Evolutionary conservation across 2,888 invertebrate species (phyloP).

Genomic region (Escarpia spicata): DNA sequence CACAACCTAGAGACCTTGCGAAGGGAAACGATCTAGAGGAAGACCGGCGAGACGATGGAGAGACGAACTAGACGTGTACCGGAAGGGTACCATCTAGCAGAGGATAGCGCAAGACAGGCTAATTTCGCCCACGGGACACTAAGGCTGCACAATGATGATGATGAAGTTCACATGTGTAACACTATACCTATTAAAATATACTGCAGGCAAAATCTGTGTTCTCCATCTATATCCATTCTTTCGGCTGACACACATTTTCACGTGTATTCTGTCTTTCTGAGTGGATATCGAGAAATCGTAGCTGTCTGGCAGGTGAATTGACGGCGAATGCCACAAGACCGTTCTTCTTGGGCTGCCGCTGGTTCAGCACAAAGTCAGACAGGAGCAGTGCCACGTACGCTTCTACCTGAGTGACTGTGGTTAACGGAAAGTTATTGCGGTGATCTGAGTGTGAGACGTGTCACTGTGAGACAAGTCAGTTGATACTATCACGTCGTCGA

Average conservation of each 20-base stretch:
- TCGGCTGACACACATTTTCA: background rate
- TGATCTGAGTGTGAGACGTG: background rate
- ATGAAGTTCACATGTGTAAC: background rate
- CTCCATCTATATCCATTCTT: background rate
- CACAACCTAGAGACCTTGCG: too few species aligned
- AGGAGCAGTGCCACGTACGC: background rate
- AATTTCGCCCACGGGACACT: too few species aligned
- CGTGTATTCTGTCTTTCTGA: background rate
- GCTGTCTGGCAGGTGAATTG: background rate
- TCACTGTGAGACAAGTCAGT: background rate
- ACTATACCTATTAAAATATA: background rate
- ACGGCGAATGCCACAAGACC: background rate
- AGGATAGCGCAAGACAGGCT: too few species aligned
- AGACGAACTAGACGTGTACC: too few species aligned
- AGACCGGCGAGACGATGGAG: too few species aligned
- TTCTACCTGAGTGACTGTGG: background rate
- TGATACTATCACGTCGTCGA: background rate
- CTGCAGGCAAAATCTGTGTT: background rate
- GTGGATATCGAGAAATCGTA: background rate
- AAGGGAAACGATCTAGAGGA: too few species aligned
- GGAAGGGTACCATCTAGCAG: too few species aligned
- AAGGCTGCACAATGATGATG: too few species aligned
- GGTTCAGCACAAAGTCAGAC: background rate
- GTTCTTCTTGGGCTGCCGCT: background rate
- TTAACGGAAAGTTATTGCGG: background rate